Base-by-base conservation (phyloP, 2,888 invertebrate species). In the Neoaliturus tenellus region DNA sequence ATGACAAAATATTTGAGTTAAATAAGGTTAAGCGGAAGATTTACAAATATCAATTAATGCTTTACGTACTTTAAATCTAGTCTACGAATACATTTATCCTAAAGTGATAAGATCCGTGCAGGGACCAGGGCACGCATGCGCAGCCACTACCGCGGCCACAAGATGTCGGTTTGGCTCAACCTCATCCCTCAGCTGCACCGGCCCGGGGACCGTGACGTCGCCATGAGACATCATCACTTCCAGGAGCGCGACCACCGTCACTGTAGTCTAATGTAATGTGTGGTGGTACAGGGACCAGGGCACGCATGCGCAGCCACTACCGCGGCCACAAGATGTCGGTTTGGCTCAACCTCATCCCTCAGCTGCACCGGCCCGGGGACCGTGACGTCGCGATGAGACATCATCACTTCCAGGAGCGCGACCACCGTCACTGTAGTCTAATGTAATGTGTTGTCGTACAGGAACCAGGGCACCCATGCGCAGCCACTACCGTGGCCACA, bases 401-500 rank as follows among this genome's bases (percentile, higher is more conserved):
- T 14, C 44, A 44, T 17, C 44, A 44, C 17, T 44, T 44, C 44
- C 44, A 44, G 44, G 44, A 44, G 44, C 44, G 44, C 44, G 44
- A 44, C 44, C 44, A 44, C 12, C 44, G 44, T 17, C 44, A 51
- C 20, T n/a, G n/a, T n/a, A n/a, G n/a, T n/a, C n/a, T n/a, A n/a
- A n/a, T 39, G 39, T 39, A 39, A 12, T 12, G 6, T 39, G 39
- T 48, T 8, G 14, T 48, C 17, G 48, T 55, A 41, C 25, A 71
- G 71, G 71, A 1, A 12, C 41, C 17, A 94, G 94, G 89, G 94
- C 95, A 33, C 95, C 95, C 90, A 95, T 97, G 91, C 95, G 95
- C 87, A 96, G 96, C 89, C 98, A 98, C 91, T 98, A 98, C 91
- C 94, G 98, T 55, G 98, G 98, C 67, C 98, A 98, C 92, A 97